Percentiles rank a stretch among this genome's conserved stretches.
phyloP scores from a whole-genome alignment of 2,888 invertebrate species.

The Spodoptera exigua region DNA sequence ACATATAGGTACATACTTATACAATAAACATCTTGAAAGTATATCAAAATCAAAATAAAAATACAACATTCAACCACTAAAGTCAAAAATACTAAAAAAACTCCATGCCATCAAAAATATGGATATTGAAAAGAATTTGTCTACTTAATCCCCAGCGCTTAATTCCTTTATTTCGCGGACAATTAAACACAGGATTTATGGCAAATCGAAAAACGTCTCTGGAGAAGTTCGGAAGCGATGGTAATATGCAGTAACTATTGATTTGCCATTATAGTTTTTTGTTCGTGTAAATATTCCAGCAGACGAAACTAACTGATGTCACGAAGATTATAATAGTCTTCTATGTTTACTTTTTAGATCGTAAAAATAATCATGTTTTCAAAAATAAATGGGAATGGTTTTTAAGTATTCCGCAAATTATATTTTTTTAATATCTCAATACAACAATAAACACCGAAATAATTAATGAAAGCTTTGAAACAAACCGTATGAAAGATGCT shows the following conservation, averaged over 20 bases:
- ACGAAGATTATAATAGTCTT: slow-evolving; percentile 10
- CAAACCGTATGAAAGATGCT: slow-evolving; percentile 37
- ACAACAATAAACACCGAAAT: too few species aligned
- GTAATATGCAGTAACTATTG: slow-evolving; percentile 72
- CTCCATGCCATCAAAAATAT: slow-evolving; percentile 36
- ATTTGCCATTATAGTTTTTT: slow-evolving; percentile 65
- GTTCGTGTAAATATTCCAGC: slow-evolving; percentile 25
- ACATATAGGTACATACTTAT: too few species aligned
- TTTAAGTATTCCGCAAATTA: too few species aligned
- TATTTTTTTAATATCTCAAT: too few species aligned
- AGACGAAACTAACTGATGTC: slow-evolving; percentile 38
- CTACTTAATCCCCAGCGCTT: slow-evolving; percentile 71
- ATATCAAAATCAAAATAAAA: too few species aligned
- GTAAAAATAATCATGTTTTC: too few species aligned
- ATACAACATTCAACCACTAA: too few species aligned
- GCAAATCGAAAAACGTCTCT: slow-evolving; percentile 81
- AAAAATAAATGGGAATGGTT: too few species aligned
- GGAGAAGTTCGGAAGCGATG: slow-evolving; percentile 57
- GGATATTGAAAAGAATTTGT: slow-evolving; percentile 53
- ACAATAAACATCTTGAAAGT: too few species aligned
- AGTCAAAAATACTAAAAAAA: slow-evolving; percentile 8
- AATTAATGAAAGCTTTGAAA: slow-evolving; percentile 12
- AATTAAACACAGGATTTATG: slow-evolving; percentile 86
- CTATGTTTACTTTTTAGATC: too few species aligned
- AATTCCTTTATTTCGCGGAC: slow-evolving; percentile 87